Percentiles rank a stretch among this genome's conserved stretches.
Conservation (phyloP, 2,888 invertebrate genomes). For the Entomobrya proxima region DNA sequence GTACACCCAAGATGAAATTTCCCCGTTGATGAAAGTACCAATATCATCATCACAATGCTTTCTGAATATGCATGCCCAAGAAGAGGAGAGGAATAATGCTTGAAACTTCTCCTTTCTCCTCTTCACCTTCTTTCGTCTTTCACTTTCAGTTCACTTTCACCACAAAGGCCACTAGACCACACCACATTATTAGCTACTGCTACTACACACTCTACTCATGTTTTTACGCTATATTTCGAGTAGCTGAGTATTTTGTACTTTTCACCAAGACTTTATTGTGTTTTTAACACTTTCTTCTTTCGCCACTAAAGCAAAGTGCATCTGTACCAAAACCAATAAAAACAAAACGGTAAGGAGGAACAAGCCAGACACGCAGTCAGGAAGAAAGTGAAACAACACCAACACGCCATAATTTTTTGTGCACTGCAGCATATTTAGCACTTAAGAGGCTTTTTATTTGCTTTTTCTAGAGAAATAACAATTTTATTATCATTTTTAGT, state of each 20-base stretch:
- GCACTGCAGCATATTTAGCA: slow-evolving; percentile 32
- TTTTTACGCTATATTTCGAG: not conserved
- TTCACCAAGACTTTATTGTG: slow-evolving; percentile 9
- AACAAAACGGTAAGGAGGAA: not conserved
- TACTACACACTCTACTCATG: not conserved
- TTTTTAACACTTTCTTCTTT: slow-evolving; percentile 6
- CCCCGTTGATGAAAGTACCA: not conserved
- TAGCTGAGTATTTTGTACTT: not conserved
- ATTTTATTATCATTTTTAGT: slow-evolving; percentile 31
- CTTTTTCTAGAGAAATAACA: not conserved
- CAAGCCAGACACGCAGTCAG: not conserved
- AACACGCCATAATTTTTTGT: slow-evolving; percentile 24
- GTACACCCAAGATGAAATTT: not conserved
- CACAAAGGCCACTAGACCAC: slow-evolving; percentile 5
- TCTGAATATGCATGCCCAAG: not conserved
- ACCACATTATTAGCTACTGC: slow-evolving; percentile 3
- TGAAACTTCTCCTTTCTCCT: not conserved
- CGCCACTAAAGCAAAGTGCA: not conserved
- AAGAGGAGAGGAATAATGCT: not conserved
- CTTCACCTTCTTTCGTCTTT: slow-evolving; percentile 53
- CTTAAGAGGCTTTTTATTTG: slow-evolving; percentile 20
- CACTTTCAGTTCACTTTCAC: slow-evolving; percentile 58
- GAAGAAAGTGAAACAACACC: not conserved
- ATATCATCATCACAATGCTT: not conserved
- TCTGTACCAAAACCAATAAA: slow-evolving; percentile 6